Evolutionary conservation across 2,888 invertebrate genomes (phyloP).

Genomic region (Temnothorax unifasciatus): DNA sequence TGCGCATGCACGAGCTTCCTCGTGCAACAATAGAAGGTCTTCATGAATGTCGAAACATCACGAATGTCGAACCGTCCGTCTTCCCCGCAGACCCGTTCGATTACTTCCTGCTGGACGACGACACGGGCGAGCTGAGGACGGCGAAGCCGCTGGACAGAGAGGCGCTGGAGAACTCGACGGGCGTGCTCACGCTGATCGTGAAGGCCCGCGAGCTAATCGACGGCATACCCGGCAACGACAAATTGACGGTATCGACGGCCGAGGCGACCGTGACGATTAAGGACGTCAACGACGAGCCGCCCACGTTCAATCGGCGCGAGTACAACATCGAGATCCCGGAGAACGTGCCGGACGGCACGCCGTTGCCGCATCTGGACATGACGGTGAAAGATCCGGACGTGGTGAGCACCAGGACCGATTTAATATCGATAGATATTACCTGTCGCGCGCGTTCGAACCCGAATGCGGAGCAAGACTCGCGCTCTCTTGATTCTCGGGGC

Average conservation of each 20-base stretch:
- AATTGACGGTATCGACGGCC: conserved; percentile 90
- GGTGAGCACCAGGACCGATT: conserved; percentile 87
- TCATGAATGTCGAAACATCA: background rate
- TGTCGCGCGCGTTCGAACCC: background rate
- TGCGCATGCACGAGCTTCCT: background rate
- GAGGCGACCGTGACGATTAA: conserved; percentile 94
- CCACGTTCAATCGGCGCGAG: conserved; percentile 93
- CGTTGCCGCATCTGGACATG: conserved; percentile 94
- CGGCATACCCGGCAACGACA: conserved; percentile 90
- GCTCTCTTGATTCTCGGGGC: background rate
- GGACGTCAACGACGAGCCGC: conserved; percentile 96
- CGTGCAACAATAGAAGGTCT: background rate
- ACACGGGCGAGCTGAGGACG: conserved; percentile 93
- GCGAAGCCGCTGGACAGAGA: conserved; percentile 95
- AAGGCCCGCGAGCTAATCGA: conserved; percentile 93
- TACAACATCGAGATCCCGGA: conserved; percentile 94
- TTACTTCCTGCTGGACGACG: conserved; percentile 93
- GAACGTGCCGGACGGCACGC: conserved; percentile 93
- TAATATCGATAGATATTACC: background rate
- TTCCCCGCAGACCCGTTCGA: conserved; percentile 92
- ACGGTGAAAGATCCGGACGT: conserved; percentile 95
- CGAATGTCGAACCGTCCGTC: background rate
- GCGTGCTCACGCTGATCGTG: conserved; percentile 92
- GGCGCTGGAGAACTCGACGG: conserved; percentile 92
- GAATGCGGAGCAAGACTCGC: background rate